Percentiles rank a stretch among this genome's conserved stretches.
Evolutionary conservation across 2,797 vertebrate genomes (phyloP).

Genomic region (Sebastiscus albofasciatus): DNA sequence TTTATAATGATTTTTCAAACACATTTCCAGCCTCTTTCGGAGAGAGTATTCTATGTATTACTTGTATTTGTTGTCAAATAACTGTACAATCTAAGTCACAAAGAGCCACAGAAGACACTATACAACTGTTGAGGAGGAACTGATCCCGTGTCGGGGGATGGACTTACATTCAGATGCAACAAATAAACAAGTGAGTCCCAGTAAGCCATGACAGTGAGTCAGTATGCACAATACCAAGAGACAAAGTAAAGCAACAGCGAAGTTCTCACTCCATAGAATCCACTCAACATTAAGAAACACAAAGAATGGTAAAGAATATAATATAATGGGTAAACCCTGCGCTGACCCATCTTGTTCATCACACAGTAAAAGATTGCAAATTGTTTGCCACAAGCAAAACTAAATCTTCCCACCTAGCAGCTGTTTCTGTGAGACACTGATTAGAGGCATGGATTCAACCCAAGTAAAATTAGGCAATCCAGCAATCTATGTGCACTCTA

Average conservation of each 20-base stretch:
- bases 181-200: too few species aligned
- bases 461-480: constrained; percentile 58
- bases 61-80: too few species aligned
- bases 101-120: too few species aligned
- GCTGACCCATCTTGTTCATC: neutral
- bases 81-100: too few species aligned
- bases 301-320: neutral
- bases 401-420: constrained; percentile 48
- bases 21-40: too few species aligned
- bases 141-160: too few species aligned
- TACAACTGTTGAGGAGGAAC: too few species aligned
- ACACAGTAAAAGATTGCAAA: neutral
- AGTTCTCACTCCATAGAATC: neutral
- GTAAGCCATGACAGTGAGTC: neutral
- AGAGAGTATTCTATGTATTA: too few species aligned
- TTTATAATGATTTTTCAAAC: too few species aligned
- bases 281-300: neutral
- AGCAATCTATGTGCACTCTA: constrained; percentile 47
- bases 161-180: too few species aligned
- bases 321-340: neutral
- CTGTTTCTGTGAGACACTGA: constrained; percentile 57
- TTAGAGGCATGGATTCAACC: constrained; percentile 43
- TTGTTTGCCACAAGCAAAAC: neutral
- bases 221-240: neutral
- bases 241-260: neutral